Evolutionary conservation across 1,140 invertebrate genomes (phyloP).

Genomic region (Drosophila nasuta): DNA sequence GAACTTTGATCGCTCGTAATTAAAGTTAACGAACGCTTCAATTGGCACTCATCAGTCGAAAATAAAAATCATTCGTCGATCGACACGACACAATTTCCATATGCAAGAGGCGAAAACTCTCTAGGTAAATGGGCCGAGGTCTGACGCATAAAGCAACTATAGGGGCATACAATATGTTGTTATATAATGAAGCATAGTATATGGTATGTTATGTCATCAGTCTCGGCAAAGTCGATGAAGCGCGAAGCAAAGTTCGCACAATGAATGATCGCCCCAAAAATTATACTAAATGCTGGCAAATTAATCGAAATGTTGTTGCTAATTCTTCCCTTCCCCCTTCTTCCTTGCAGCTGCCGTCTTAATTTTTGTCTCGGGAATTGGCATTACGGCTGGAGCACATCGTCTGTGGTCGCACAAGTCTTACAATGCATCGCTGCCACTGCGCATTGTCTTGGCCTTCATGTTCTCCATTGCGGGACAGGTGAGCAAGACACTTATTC

Average conservation of each 20-base stretch:
- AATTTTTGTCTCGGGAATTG: conserved; percentile 86
- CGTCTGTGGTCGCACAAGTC: conserved; percentile 93
- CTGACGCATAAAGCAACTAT: conserved; percentile 22
- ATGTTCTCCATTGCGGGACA: conserved; percentile 91
- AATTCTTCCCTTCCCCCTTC: too few relatives aligned
- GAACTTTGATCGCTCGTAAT: conserved; percentile 68
- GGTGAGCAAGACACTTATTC: conserved; percentile 48
- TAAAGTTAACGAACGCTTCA: conserved; percentile 74
- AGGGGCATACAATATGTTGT: conserved; percentile 5
- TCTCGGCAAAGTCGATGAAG: conserved; percentile 46
- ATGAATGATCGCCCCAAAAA: background rate
- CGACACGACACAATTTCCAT: conserved; percentile 33
- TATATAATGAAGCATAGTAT: conserved; percentile 48
- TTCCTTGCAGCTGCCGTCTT: conserved; percentile 87
- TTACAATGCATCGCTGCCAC: conserved; percentile 92
- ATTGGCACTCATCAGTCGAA: conserved; percentile 52
- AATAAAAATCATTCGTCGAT: conserved; percentile 43
- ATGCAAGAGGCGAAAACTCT: conserved; percentile 5
- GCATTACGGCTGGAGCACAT: conserved; percentile 93
- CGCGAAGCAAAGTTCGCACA: conserved; percentile 31
- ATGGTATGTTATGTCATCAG: conserved; percentile 61
- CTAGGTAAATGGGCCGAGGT: background rate
- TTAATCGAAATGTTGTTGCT: background rate
- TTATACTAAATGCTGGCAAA: too few relatives aligned
- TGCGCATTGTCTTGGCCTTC: conserved; percentile 89